These are phyloP conservation scores for Orthonychiurus folsomi DNA, from an alignment of 2,888 invertebrate species.

Conservation along the genomic window DNA sequence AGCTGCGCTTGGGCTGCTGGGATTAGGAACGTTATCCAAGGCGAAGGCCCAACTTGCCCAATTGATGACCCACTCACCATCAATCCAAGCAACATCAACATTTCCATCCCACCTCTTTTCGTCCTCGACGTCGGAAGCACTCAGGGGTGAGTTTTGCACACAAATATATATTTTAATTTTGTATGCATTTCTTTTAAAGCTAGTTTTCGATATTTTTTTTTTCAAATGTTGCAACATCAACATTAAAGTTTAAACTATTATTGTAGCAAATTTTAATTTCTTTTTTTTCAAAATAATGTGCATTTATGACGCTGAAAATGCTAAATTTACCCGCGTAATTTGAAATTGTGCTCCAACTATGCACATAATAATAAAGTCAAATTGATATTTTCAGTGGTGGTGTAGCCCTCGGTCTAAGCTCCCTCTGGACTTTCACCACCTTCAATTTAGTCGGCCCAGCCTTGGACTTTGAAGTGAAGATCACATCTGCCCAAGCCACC, in stretches of 20 bases:
- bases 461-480: slow-evolving; percentile 13
- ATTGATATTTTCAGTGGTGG: slow-evolving; percentile 2
- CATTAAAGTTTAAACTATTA: no score
- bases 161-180: not conserved
- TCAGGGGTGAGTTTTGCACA: slow-evolving; percentile 13
- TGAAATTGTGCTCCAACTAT: not conserved
- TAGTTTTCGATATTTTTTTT: no score
- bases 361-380: not conserved
- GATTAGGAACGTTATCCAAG: not conserved
- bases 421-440: slow-evolving; percentile 14
- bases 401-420: slow-evolving; percentile 15
- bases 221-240: no score
- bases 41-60: slow-evolving; percentile 3
- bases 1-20: not conserved
- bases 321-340: not conserved
- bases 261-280: no score
- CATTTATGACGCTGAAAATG: no score
- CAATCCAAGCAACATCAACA: slow-evolving; percentile 16
- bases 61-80: slow-evolving; percentile 20
- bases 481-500: not conserved
- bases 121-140: slow-evolving; percentile 15
- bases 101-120: slow-evolving; percentile 21
- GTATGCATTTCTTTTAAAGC: no score
- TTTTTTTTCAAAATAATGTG: no score
- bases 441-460: slow-evolving; percentile 13